Conservation (phyloP, 2,797 vertebrate species). For the Choloepus didactylus region DNA sequence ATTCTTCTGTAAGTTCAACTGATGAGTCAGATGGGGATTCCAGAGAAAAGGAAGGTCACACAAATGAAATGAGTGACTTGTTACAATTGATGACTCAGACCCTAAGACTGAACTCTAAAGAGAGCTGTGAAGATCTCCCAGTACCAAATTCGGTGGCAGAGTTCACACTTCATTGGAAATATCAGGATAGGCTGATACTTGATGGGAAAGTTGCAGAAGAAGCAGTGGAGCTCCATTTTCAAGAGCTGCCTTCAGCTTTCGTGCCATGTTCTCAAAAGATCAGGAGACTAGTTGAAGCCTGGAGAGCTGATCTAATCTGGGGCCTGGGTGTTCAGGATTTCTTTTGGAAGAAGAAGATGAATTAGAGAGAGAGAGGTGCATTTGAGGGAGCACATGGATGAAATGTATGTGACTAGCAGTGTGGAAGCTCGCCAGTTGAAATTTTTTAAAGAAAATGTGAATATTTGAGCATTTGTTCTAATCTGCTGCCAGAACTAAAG, state of each 20-base stretch:
- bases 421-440: slow-evolving; percentile 96
- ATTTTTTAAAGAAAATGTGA: slow-evolving; percentile 95
- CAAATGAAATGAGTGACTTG: slow-evolving; percentile 95
- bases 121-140: slow-evolving; percentile 83
- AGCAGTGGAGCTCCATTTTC: slow-evolving; percentile 89
- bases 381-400: slow-evolving; percentile 94
- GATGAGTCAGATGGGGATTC: slow-evolving; percentile 95
- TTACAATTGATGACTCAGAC: slow-evolving; percentile 97
- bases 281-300: slow-evolving; percentile 93
- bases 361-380: slow-evolving; percentile 91
- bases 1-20: slow-evolving; percentile 96
- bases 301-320: slow-evolving; percentile 95
- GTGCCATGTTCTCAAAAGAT: slow-evolving; percentile 93
- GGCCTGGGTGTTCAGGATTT: slow-evolving; percentile 95
- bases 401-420: slow-evolving; percentile 92
- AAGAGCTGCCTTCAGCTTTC: slow-evolving; percentile 90
- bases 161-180: slow-evolving; percentile 94
- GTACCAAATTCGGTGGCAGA: slow-evolving; percentile 87
- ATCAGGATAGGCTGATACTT: slow-evolving; percentile 95
- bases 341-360: slow-evolving; percentile 97
- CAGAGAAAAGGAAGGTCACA: slow-evolving; percentile 92
- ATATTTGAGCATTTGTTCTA: slow-evolving; percentile 86
- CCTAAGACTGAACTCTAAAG: slow-evolving; percentile 92
- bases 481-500: slow-evolving; percentile 71
- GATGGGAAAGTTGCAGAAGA: slow-evolving; percentile 93